Conservation (phyloP, 2,797 vertebrate genomes). For the Avahi laniger region DNA sequence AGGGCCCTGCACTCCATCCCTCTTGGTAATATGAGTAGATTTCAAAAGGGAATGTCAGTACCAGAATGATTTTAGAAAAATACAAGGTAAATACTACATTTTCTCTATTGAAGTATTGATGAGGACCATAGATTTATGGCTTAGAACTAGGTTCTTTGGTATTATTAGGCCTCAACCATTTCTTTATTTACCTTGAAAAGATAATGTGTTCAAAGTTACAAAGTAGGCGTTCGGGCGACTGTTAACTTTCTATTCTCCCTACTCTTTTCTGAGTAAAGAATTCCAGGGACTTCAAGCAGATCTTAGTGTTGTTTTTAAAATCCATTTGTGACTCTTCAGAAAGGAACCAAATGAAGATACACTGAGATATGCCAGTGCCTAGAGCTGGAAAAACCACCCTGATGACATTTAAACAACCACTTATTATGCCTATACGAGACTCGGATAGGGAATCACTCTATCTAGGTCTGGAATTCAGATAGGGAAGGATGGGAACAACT, state of each 20-base stretch:
- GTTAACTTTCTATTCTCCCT: not conserved
- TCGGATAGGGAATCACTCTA: not conserved
- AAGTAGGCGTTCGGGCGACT: not conserved
- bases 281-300: not conserved
- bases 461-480: not conserved
- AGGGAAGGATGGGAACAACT: not conserved
- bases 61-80: conserved; percentile 3
- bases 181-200: not conserved
- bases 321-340: not conserved
- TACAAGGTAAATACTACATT: not conserved
- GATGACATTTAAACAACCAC: not conserved
- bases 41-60: not conserved
- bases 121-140: not conserved
- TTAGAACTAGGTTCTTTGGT: not conserved
- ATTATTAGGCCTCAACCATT: not conserved
- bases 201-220: not conserved
- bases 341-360: not conserved
- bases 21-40: not conserved
- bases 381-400: not conserved
- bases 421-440: not conserved
- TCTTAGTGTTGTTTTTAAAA: not conserved
- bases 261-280: not conserved
- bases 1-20: not conserved
- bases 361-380: not conserved
- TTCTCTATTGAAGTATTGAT: not conserved